Base-by-base conservation (phyloP, 2,888 invertebrate species). In the Sussaba pulchella region DNA sequence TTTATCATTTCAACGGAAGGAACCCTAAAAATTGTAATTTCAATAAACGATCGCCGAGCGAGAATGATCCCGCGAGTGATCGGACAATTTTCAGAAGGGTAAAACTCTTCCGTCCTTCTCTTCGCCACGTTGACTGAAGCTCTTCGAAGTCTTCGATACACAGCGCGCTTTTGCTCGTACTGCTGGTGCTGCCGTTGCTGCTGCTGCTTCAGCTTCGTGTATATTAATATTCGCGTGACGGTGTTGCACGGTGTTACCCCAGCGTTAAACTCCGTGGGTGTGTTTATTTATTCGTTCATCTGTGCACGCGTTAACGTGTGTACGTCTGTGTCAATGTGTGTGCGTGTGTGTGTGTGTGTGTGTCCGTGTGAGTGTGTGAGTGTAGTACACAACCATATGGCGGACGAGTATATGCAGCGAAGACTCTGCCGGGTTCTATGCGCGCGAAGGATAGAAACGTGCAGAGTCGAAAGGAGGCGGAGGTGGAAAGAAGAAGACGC, bases 231-330 rank as follows among this genome's bases (percentile, higher is more conserved):
- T 75, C 75, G 72, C 73, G 73, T 77, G 66, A 77, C 76, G 70
- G 72, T 80, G 69, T 81, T 73, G 69, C 73, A 66, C 64, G 70
- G 47, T 70, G 73, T 77, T 52, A 67, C 17, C 59, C 74, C 74
- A 52, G 77, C 59, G 77, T 81, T 77, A 73, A 73, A 77, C 69
- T 73, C 72, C 77, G 73, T 66, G 73, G 73, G 82, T 80, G 76
- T 77, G 82, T 82, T 82, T 82, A 82, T 82, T 82, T 80, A 80
- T 82, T 82, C 76, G 69, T 61, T 21, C 54, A 47, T 67, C 72
- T 72, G 41, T 74, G n/a, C n/a, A n/a, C n/a, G n/a, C n/a, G n/a
- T n/a, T n/a, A n/a, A n/a, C n/a, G n/a, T n/a, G n/a, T n/a, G n/a
- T n/a, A n/a, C n/a, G n/a, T n/a, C n/a, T n/a, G n/a, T n/a, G n/a